Evolutionary conservation across 2,888 invertebrate genomes (phyloP), one percentile per base, ranked within the genome.

Genomic region (Papilio protenor): DNA sequence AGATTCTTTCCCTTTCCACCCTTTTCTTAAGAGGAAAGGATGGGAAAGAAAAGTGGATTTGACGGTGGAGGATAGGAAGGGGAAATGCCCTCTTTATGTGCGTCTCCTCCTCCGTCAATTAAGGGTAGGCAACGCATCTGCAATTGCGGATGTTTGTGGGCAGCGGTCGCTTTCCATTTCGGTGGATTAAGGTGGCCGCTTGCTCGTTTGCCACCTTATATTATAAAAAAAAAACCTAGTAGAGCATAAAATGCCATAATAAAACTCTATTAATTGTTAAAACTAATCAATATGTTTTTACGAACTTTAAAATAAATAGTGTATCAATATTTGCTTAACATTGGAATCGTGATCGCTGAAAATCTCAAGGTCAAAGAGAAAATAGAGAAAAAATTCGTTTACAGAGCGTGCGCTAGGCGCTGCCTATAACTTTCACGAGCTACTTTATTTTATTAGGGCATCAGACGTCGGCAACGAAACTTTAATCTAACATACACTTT

Each of bases 401-500:
- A 59, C 27, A 21, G 57, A 77, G 47, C 21, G 45, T 33, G 52
- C 57, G 73, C 73, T 55, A 73, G 70, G 70, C 70, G 77, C 57
- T 57, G 74, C 69, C 74, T 75, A n/a, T 78, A 75, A 78, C 75
- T 75, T 78, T 75, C 61, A 75, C 59, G 74, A 71, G 70, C 75
- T 78, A 78, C 70, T 75, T 71, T 64, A 71, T 78, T 78, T 78
- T 78, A 78, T 74, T 61, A 75, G 61, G 71, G 75, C 71, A 78
- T 78, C 77, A 75, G 77, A 71, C 71, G 69, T 75, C 59, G 52
- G 75, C 61, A 45, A 71, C 73, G 61, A 73, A 77, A 77, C 52
- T 77, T 66, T 73, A 77, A 77, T 77, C 40, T 73, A 57, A 64
- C 45, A 77, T 64, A 72, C 57, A 73, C 52, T 77, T 73, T 73